A percentile compares a stretch with the other conserved stretches of the same genome.
Evolutionary conservation across 2,113 vertebrate genomes (phyloP).

Genomic region (Rutilus rutilus): DNA sequence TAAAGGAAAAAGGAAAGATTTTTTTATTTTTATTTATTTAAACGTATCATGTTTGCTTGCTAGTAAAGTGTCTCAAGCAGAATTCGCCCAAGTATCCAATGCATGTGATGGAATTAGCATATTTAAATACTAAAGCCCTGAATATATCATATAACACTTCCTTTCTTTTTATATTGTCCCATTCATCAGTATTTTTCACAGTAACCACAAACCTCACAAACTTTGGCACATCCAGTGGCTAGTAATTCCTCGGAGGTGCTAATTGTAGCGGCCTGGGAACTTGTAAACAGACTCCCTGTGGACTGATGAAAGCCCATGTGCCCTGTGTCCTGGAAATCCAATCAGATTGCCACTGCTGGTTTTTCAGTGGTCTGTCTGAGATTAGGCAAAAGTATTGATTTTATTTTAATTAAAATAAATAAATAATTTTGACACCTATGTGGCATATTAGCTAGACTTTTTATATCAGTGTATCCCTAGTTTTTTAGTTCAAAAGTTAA

Average conservation of each 20-base stretch:
- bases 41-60: not conserved
- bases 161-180: not conserved
- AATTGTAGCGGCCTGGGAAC: not conserved
- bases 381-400: not conserved
- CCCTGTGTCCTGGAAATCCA: not conserved
- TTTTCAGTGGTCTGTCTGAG: not conserved
- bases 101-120: not conserved
- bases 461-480: too few species aligned
- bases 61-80: too few species aligned
- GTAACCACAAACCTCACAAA: not conserved
- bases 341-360: not conserved
- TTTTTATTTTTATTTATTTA: too few species aligned
- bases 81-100: too few species aligned
- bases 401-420: too few species aligned
- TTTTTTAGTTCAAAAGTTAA: too few species aligned
- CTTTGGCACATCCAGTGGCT: not conserved
- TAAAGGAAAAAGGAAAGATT: too few species aligned
- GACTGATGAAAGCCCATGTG: not conserved
- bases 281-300: conserved; percentile 1
- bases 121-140: not conserved
- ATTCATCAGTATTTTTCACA: not conserved
- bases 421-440: too few species aligned
- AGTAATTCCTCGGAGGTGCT: not conserved
- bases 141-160: not conserved
- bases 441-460: too few species aligned